phyloP scores from a whole-genome alignment of 2,113 vertebrate species.

The Sceloporus undulatus region DNA sequence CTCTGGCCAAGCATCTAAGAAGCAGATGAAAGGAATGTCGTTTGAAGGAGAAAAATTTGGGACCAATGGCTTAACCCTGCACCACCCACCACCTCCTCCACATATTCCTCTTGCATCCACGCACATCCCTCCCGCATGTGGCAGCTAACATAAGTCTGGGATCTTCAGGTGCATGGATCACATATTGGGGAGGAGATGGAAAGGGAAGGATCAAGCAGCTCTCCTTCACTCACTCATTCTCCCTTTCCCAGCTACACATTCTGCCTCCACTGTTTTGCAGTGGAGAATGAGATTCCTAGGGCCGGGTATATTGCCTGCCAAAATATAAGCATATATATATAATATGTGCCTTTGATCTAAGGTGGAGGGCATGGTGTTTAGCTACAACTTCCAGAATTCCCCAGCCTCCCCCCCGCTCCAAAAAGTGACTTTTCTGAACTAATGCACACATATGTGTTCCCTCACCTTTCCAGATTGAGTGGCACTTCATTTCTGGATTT shows the following conservation, averaged over 20 bases:
- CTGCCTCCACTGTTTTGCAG: not conserved
- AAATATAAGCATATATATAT: too few relatives aligned
- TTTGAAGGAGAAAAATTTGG: not conserved
- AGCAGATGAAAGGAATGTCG: not conserved
- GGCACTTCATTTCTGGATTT: not conserved
- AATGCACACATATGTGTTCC: not conserved
- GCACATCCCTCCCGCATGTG: not conserved
- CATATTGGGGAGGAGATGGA: not conserved
- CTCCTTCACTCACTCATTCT: not conserved
- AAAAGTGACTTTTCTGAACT: too few relatives aligned
- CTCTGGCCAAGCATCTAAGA: not conserved
- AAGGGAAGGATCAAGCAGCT: not conserved
- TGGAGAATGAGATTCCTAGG: not conserved
- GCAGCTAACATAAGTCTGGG: not conserved
- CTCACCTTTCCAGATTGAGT: not conserved
- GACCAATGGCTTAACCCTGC: not conserved
- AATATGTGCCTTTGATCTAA: not conserved
- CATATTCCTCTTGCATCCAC: not conserved
- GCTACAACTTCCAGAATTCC: not conserved
- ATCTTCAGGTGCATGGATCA: not conserved
- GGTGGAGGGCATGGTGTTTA: too few relatives aligned
- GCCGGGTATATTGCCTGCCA: not conserved
- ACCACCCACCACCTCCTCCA: not conserved
- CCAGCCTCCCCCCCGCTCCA: not conserved
- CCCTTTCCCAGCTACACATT: not conserved